Percentiles rank a stretch among this genome's conserved stretches.
Conservation (phyloP, 2,797 vertebrate species). For the Pseudomugil gertrudae region DNA sequence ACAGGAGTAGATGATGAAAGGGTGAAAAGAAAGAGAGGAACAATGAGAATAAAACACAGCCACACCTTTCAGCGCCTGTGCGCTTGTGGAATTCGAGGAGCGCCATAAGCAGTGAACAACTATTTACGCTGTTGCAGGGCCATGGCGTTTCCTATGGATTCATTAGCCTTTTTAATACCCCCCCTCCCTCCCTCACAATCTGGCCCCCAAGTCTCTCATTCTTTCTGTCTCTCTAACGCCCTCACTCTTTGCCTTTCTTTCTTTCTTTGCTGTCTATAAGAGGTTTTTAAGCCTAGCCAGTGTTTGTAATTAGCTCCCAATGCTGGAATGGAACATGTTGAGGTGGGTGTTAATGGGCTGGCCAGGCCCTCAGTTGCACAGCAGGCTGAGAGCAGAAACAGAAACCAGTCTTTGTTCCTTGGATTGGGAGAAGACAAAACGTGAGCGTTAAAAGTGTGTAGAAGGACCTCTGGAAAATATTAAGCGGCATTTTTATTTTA, state of each 20-base stretch:
- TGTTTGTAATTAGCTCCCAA: constrained; percentile 97
- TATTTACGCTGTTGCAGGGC: constrained; percentile 88
- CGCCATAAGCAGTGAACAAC: constrained; percentile 90
- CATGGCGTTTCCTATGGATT: constrained; percentile 97
- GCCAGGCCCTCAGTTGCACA: constrained; percentile 86
- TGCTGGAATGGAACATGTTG: constrained; percentile 90
- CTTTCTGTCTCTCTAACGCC: constrained; percentile 83
- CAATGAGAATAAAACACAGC: constrained; percentile 70
- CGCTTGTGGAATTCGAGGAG: constrained; percentile 95
- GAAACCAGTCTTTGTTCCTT: constrained; percentile 85
- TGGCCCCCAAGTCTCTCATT: constrained; percentile 61
- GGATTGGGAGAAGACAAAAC: constrained; percentile 75
- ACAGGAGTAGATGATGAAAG: constrained; percentile 61
- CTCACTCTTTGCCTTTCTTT: constrained; percentile 81
- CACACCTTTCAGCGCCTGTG: constrained; percentile 85
- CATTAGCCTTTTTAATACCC: constrained; percentile 92
- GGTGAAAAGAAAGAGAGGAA: constrained; percentile 64
- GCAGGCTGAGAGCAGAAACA: constrained; percentile 87
- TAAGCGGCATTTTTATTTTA: constrained; percentile 76
- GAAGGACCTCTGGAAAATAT: constrained; percentile 84
- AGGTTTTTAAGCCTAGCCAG: constrained; percentile 90
- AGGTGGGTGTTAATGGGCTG: constrained; percentile 89
- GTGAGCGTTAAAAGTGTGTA: constrained; percentile 72
- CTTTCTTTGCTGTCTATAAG: constrained; percentile 90
- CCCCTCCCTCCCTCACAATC: constrained; percentile 81